Base-by-base conservation (phyloP, 1,140 invertebrate genomes). In the Papilio helenus region DNA sequence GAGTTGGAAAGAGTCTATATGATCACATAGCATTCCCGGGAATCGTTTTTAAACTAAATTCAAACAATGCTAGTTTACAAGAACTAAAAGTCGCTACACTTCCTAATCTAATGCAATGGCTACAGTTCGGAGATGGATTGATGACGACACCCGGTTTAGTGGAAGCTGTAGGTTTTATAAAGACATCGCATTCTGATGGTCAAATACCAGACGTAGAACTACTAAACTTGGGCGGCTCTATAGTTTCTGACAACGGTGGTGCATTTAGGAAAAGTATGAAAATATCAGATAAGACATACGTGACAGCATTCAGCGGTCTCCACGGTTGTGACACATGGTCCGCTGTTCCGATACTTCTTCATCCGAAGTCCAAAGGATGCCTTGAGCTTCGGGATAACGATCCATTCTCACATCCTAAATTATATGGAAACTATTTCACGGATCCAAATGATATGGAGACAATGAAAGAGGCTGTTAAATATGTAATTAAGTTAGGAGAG, bases 11-110 rank as follows among this genome's bases (percentile, higher is more conserved):
- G 85, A 96, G 95, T 46, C 85, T 98, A 42, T 96, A 97, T 84
- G 97, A 98, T 83, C 97, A 98, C 83, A 93, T 97, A 42, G 95
- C 95, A 14, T 97, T 97, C 82, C 93, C 96, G 2, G 97, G 97
- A 1, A 89, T 97, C 23, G 95, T 95, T 16, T 97, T 97, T 80
- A 87, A 95, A 79, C 92, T 96, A 7, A 95, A 95, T 72, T 92
- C 93, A 23, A 95, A 95, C 14, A 94, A 94, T 10, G 88, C 95
- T 1, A 91, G 93, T n/a, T 80, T 95, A 51, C 79, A 94, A 2
- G 95, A 96, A 79, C 88, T 93, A 1, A 89, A 95, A 81, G 92
- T 95, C 7, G 95, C 95, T 20, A 95, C 95, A 3, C 78, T 95
- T 39, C 91, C 93, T 5, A 95, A 95, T 80, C 82, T 95, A 18